Evolutionary conservation across 2,888 invertebrate genomes (phyloP), one percentile per base, ranked within the genome.

Genomic region (Nemurella pictetii): DNA sequence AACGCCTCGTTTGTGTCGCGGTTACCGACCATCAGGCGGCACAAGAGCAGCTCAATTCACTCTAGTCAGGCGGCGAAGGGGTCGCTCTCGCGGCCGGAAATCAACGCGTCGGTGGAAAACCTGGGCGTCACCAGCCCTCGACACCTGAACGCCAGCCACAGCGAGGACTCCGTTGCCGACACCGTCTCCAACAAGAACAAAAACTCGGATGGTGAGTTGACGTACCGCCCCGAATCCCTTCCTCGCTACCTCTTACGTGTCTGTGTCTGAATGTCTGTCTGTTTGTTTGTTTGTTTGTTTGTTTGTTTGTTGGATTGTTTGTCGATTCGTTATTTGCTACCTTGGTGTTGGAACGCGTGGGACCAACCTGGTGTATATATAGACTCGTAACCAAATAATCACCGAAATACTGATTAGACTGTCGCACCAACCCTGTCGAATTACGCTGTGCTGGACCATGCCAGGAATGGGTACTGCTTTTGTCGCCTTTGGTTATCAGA

Each of bases 1-100:
- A 97, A 97, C 92, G 95, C 97, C 88, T 97, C 97, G 85, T 97
- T 97, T 92, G 97, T 97, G 90, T 96, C 97, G 89, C 94, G 97
- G 88, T 93, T 97, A 91, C 97, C 97, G 88, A 96, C 96, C 87
- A 96, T 96, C 90, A 94, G 96, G 86, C 93, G 96, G 75, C 95
- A 95, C 92, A 95, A 95, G 90, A 95, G 95, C 90, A 94, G 95
- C 88, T 94, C 95, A 86, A 92, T 95, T 89, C 95, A 96, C 90
- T 94, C 95, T 86, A 95, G 95, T 77, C 95, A 94, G 87, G 92
- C 94, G 88, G 94, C 93, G 91, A 91, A 91, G 87, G 88, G 88
- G 32, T 90, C 88, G 88, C 90, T 88, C 93, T 93, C 87, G 87
- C 89, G 86, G 87, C 88, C 94, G 88, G 95, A 95, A 88, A 93